Evolutionary conservation across 2,888 invertebrate species (phyloP), one percentile per base, ranked within the genome.

Genomic region (Andrena fulva): DNA sequence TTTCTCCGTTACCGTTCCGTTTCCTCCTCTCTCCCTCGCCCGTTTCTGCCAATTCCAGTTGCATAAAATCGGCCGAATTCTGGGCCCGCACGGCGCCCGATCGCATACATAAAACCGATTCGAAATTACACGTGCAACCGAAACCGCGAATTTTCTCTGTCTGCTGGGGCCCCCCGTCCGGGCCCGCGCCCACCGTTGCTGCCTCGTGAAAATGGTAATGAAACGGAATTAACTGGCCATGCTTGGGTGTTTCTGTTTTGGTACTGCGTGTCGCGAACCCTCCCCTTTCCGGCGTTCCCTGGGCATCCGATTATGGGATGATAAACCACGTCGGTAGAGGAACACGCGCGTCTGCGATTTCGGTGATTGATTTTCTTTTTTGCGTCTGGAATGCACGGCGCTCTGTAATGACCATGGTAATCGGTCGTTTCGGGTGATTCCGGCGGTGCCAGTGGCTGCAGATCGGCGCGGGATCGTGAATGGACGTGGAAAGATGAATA

Each of bases 81-180:
- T n/a, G 50, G 31, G n/a, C 31, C 7, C 5, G 24, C 5, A n/a
- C 20, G 54, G 4, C 50, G 59, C 35, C 66, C 48, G 20, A 66
- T 69, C 42, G 84, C 64, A 69, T 69, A 63, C 69, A 77, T 73
- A 79, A 73, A 62, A 63, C 75, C 75, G 70, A 88, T 89, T 88
- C 82, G 89, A 77, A 91, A 91, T 91, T 90, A 87, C 82, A 87
- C 71, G 67, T 75, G 80, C 10, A 63, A 33, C 29, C 84, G 85
- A 83, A 90, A 89, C 88, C 84, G 88, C 85, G 88, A 89, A 90
- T 91, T 90, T 90, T 74, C 20, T 62, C 82, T 80, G 71, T 66
- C 80, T 69, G 77, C 74, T 75, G 78, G 12, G 16, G 74, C 62
- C 29, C 31, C 31, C 60, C 20, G 62, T 8, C n/a, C 7, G 31